Conservation (phyloP, 2,888 invertebrate species). For the Polia nebulosa region DNA sequence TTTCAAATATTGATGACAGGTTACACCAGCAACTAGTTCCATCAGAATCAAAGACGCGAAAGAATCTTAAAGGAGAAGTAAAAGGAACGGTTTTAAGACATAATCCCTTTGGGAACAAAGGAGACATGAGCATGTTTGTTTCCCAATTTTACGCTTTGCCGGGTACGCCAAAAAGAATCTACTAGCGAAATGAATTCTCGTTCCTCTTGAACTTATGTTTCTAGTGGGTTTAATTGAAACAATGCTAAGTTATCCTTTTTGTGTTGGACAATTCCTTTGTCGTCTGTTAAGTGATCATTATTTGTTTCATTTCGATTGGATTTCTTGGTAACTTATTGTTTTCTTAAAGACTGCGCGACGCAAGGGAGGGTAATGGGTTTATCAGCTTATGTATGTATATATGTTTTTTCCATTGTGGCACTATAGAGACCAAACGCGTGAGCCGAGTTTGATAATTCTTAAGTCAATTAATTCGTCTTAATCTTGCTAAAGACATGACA, state of each 20-base stretch:
- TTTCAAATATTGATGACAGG: constrained; percentile 57
- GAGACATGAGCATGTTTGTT: constrained; percentile 81
- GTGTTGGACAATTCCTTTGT: constrained; percentile 28
- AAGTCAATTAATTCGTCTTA: too few relatives aligned
- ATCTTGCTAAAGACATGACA: too few relatives aligned
- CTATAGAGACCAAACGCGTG: too few relatives aligned
- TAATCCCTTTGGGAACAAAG: constrained; percentile 77
- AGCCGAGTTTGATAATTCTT: too few relatives aligned
- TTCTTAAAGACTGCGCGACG: too few relatives aligned
- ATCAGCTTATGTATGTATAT: too few relatives aligned
- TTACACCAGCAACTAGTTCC: constrained; percentile 46
- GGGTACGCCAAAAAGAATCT: constrained; percentile 76
- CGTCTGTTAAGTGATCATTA: constrained; percentile 17
- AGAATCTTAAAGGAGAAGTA: constrained; percentile 67
- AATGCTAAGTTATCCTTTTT: constrained; percentile 42
- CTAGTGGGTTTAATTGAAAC: constrained; percentile 66
- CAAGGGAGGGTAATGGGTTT: too few relatives aligned
- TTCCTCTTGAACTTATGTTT: constrained; percentile 56
- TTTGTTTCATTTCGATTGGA: constrained; percentile 21
- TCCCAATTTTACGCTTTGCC: constrained; percentile 85
- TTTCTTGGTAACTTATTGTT: neutral
- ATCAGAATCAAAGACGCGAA: constrained; percentile 64
- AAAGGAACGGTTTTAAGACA: constrained; percentile 73
- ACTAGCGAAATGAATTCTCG: constrained; percentile 74
- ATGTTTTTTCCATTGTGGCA: too few relatives aligned